A percentile compares a stretch with the other conserved stretches of the same genome.
phyloP scores from a whole-genome alignment of 2,113 vertebrate genomes.

The Scatophagus argus region DNA sequence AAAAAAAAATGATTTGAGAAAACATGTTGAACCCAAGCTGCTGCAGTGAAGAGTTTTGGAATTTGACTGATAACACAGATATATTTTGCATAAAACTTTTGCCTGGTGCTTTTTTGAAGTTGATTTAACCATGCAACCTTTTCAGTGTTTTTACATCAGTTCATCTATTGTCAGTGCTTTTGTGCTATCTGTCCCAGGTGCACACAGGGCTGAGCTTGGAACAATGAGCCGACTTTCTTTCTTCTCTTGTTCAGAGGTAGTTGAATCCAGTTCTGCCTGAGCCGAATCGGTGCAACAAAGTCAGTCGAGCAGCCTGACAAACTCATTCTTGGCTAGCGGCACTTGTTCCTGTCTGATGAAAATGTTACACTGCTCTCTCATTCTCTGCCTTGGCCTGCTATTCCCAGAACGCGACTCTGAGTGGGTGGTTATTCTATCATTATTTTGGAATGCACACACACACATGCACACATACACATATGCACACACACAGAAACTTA shows the following conservation, averaged over 20 bases:
- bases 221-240: constrained; percentile 50
- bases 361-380: constrained; percentile 77
- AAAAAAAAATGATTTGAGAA: not conserved
- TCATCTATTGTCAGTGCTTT: constrained; percentile 27
- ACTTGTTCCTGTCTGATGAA: constrained; percentile 80
- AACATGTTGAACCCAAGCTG: not conserved
- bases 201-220: constrained; percentile 38
- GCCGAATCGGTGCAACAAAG: constrained; percentile 55
- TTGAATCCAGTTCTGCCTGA: constrained; percentile 46
- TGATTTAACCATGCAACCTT: constrained; percentile 20
- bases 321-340: constrained; percentile 71
- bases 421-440: constrained; percentile 78
- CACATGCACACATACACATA: constrained; percentile 11
- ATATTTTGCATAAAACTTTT: constrained; percentile 11
- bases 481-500: constrained; percentile 20
- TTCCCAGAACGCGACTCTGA: constrained; percentile 71
- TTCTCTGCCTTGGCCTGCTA: constrained; percentile 62
- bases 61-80: not conserved
- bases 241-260: constrained; percentile 32
- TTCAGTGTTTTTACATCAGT: constrained; percentile 44
- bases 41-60: not conserved
- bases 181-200: constrained; percentile 53
- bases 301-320: constrained; percentile 77
- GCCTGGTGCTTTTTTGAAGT: not conserved
- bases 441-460: constrained; percentile 46